Evolutionary conservation across 2,888 invertebrate species (phyloP), one percentile per base, ranked within the genome.

Genomic region (Aporophyla lueneburgensis): DNA sequence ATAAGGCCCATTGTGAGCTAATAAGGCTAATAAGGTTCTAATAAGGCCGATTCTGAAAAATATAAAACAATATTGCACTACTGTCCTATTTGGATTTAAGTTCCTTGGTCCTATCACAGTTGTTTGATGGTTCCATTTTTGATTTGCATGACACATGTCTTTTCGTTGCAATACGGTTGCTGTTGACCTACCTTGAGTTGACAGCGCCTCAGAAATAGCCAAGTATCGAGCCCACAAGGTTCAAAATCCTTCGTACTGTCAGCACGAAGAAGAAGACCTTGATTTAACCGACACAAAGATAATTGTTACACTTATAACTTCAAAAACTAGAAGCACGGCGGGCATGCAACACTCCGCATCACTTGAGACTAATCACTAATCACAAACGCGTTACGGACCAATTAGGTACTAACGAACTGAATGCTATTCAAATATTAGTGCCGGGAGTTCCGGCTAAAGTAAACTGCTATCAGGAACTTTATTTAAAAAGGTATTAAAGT

Each of bases 331-430:
- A 72, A 51, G 27, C 51, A 59, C 49, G 16, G 43, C 77, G 63
- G 40, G 63, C 68, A 21, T 40, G 40, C 63, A 16, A 27, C 46
- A 49, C 46, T 59, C 65, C n/a, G 49, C 75, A 65, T 65, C 65
- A 59, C 65, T 83, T 83, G 68, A 59, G n/a, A 79, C 83, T 77
- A 83, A 79, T 82, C 27, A 79, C 58, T 76, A 76, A 79, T 79
- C 53, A 76, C 53, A 58, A 61, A 74, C 51, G 58, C 49, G 54
- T 62, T 72, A 75, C 51, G 62, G 49, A 72, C 59, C 63, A 62
- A 73, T 73, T 75, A 67, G 6, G 67, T 54, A 33, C 27, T 14
- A 33, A 75, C 51, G 40, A 61, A 75, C 66, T 62, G 71, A 67
- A 24, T 14, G 74, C 49, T 54, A 80, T 77, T 76, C 73, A 81